Conservation (phyloP, 2,888 invertebrate species). For the Omphaloscelis lunosa region DNA sequence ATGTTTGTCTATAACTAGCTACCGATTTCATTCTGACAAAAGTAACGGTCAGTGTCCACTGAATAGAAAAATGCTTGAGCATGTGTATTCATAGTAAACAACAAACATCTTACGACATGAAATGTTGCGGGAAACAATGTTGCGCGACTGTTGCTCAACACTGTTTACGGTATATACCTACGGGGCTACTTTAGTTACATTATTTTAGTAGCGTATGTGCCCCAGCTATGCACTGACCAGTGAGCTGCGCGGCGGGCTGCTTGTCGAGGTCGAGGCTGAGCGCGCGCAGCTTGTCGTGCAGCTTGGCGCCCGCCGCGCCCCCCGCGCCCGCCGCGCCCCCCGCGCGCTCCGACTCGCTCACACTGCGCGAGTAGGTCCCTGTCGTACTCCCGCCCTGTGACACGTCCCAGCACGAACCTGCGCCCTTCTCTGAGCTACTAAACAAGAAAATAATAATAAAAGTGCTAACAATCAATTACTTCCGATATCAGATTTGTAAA, state of each 20-base stretch:
- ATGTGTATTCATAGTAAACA: too few relatives aligned
- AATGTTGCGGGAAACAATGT: too few relatives aligned
- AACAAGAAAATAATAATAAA: neutral
- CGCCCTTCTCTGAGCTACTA: slow-evolving; percentile 71
- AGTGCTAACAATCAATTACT: neutral
- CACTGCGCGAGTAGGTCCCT: slow-evolving; percentile 90
- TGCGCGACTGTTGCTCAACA: too few relatives aligned
- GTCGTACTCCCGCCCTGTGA: slow-evolving; percentile 78
- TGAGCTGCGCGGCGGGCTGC: slow-evolving; percentile 82
- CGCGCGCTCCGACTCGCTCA: slow-evolving; percentile 86
- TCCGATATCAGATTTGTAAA: too few relatives aligned
- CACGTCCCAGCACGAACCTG: slow-evolving; percentile 86
- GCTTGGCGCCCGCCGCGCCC: slow-evolving; percentile 71
- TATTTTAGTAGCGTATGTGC: neutral
- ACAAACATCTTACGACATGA: too few relatives aligned
- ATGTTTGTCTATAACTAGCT: neutral
- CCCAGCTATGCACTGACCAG: slow-evolving; percentile 68
- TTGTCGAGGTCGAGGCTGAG: slow-evolving; percentile 93
- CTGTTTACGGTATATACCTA: neutral
- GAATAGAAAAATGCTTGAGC: neutral
- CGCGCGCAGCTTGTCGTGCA: slow-evolving; percentile 91
- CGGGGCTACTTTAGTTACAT: neutral
- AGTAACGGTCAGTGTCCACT: neutral
- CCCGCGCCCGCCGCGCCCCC: slow-evolving; percentile 65
- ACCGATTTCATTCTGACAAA: neutral